Conservation (phyloP, 2,797 vertebrate species). For the Pampus argenteus region DNA sequence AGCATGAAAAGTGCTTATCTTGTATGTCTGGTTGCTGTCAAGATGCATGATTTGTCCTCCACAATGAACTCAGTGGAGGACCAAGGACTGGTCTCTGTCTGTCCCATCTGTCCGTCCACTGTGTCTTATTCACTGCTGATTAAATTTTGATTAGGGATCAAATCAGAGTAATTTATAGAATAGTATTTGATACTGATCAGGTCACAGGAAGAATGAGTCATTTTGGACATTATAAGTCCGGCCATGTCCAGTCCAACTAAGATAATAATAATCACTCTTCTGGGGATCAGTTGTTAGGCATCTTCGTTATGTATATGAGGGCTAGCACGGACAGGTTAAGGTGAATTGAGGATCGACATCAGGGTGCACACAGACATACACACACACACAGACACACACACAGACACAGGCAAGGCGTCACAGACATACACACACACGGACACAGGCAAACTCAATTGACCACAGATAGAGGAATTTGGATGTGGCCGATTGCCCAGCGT, state of each 20-base stretch:
- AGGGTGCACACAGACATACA: slow-evolving; percentile 5
- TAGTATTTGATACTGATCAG: slow-evolving; percentile 18
- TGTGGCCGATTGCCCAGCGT: slow-evolving; percentile 77
- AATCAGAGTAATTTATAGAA: slow-evolving; percentile 29
- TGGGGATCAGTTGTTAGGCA: slow-evolving; percentile 47
- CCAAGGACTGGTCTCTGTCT: slow-evolving; percentile 16
- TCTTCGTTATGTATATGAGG: slow-evolving; percentile 58
- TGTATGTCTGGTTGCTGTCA: slow-evolving; percentile 67
- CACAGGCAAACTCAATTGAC: slow-evolving; percentile 58
- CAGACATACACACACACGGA: slow-evolving; percentile 17
- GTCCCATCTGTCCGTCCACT: slow-evolving; percentile 39
- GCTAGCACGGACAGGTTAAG: slow-evolving; percentile 52
- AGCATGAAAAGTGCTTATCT: slow-evolving; percentile 72
- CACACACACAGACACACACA: slow-evolving; percentile 20
- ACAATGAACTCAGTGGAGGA: slow-evolving; percentile 55
- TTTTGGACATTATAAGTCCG: slow-evolving; percentile 36
- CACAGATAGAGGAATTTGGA: slow-evolving; percentile 85
- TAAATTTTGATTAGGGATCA: slow-evolving; percentile 31
- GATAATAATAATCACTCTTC: slow-evolving; percentile 61
- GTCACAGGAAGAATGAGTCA: slow-evolving; percentile 6
- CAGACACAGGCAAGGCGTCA: slow-evolving; percentile 27
- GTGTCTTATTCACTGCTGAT: slow-evolving; percentile 28
- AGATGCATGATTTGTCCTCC: slow-evolving; percentile 67
- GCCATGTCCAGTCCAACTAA: slow-evolving; percentile 44
- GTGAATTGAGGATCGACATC: slow-evolving; percentile 67